A percentile compares a stretch with the other conserved stretches of the same genome.
phyloP scores from a whole-genome alignment of 2,888 invertebrate genomes.

The Cordilura impudica region DNA sequence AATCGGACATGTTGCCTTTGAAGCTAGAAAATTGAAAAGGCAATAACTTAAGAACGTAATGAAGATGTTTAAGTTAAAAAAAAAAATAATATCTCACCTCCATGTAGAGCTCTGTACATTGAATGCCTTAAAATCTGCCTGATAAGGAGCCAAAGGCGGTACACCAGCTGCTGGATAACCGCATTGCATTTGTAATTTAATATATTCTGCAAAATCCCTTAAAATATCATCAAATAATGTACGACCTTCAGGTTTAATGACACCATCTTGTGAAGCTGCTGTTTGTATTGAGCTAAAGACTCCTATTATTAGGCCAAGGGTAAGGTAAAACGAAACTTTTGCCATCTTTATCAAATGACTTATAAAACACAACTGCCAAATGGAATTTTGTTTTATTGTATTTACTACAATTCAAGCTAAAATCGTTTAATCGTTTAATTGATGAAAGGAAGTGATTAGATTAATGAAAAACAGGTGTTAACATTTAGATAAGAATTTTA shows the following conservation, averaged over 20 bases:
- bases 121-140: conserved; percentile 63
- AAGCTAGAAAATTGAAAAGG: conserved; percentile 9
- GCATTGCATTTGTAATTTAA: conserved; percentile 74
- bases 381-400: background rate
- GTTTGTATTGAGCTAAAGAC: background rate
- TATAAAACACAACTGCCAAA: background rate
- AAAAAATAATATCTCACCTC: conserved; percentile 67
- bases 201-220: conserved; percentile 70
- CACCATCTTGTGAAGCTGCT: background rate
- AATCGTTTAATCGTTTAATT: background rate
- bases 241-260: background rate
- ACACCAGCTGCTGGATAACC: conserved; percentile 70
- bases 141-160: conserved; percentile 71
- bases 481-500: background rate
- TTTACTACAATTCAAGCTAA: background rate
- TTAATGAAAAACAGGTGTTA: background rate
- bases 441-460: conserved; percentile 32
- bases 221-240: conserved; percentile 71
- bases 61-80: background rate
- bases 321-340: background rate
- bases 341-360: conserved; percentile 6
- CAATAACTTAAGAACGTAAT: background rate
- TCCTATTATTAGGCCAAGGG: background rate
- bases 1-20: conserved; percentile 68
- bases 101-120: conserved; percentile 50